A percentile compares a stretch with the other conserved stretches of the same genome.
Conservation (phyloP, 2,113 vertebrate species). For the Anolis carolinensis region DNA sequence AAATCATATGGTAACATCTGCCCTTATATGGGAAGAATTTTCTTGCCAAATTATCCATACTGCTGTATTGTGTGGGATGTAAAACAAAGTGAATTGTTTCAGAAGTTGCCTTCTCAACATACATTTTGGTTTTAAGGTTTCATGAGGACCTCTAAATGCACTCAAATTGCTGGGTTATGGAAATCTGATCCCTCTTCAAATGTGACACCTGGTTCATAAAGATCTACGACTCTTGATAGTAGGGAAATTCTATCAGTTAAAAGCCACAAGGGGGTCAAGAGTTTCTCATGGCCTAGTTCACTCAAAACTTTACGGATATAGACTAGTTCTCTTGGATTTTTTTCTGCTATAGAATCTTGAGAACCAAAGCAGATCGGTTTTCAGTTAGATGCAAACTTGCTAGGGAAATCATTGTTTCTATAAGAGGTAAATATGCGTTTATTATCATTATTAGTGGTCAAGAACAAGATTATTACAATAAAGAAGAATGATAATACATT, state of each 20-base stretch:
- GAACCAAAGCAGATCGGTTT: not conserved
- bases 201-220: not conserved
- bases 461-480: too few relatives aligned
- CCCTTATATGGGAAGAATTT: not conserved
- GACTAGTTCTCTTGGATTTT: too few relatives aligned
- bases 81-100: not conserved
- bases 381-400: not conserved
- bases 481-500: not conserved
- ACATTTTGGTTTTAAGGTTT: not conserved
- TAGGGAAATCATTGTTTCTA: not conserved
- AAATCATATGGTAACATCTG: too few relatives aligned
- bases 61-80: not conserved
- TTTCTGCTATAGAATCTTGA: not conserved
- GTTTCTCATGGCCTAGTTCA: not conserved
- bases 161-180: not conserved
- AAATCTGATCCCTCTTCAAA: not conserved
- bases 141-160: not conserved
- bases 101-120: not conserved
- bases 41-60: not conserved
- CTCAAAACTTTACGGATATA: not conserved
- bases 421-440: not conserved
- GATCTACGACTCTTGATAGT: not conserved
- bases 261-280: not conserved
- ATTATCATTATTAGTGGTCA: not conserved
- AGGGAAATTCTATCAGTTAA: not conserved